A percentile compares a stretch with the other conserved stretches of the same genome.
phyloP scores from a whole-genome alignment of 1,140 invertebrate species.

The Hyles vespertilio region DNA sequence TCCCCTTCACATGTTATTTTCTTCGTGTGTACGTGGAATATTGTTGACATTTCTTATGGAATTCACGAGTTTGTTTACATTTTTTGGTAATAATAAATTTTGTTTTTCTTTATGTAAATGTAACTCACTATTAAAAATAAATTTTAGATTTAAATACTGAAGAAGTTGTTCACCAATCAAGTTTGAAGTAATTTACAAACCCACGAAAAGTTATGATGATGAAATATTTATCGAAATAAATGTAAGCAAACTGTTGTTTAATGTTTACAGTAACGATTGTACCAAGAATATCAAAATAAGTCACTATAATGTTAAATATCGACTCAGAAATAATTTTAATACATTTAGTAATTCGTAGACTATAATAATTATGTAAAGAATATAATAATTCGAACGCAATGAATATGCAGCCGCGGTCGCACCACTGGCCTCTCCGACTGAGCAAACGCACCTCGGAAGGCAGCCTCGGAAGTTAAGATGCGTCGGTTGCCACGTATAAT shows the following conservation, averaged over 20 bases:
- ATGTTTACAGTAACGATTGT: not conserved
- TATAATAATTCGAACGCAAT: not conserved
- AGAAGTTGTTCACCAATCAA: too few relatives aligned
- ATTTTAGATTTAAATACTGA: too few relatives aligned
- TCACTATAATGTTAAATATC: too few relatives aligned
- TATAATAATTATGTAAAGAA: too few relatives aligned
- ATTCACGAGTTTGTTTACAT: not conserved
- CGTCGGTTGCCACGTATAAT: conserved; percentile 72
- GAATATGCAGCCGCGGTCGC: not conserved
- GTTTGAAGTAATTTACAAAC: not conserved
- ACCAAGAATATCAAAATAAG: too few relatives aligned
- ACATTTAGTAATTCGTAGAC: too few relatives aligned
- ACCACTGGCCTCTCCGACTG: conserved; percentile 4
- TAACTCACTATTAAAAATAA: too few relatives aligned
- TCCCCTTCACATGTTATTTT: conserved; percentile 7
- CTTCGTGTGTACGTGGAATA: conserved; percentile 1
- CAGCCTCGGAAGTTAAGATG: conserved; percentile 68
- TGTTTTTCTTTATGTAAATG: not conserved
- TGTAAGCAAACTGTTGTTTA: conserved; percentile 10
- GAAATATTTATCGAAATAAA: conserved; percentile 24
- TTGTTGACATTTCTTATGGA: not conserved
- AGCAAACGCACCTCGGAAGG: conserved; percentile 43
- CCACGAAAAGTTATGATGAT: not conserved
- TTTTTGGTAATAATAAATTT: not conserved
- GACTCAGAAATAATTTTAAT: too few relatives aligned